Evolutionary conservation across 2,888 invertebrate species (phyloP), one percentile per base, ranked within the genome.

Genomic region (Chaetogeoica ovagalla): DNA sequence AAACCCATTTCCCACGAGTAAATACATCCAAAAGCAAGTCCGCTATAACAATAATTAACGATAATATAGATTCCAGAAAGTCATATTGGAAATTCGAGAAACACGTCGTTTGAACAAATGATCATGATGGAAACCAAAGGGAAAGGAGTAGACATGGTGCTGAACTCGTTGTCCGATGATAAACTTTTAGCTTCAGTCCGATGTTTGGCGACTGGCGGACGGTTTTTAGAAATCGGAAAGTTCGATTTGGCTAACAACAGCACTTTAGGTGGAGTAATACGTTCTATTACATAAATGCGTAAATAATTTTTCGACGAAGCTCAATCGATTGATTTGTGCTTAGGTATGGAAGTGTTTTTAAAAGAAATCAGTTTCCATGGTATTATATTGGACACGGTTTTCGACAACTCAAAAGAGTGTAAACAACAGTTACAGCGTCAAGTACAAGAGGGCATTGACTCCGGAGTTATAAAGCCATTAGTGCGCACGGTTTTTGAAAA

Each of bases 141-240:
- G 17, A 89, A 89, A 83, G 97, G 97, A 59, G 97, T 98, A 0
- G 94, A 98, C 85, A 87, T 97, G 75, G 93, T 98, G 19, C 87
- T 96, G 11, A 98, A 98, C 86, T 97, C 96, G 0, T 87, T 98
- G 65, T 91, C 97, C 0, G 97, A 95, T 84, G 97, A 98, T 66
- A 97, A 97, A 86, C 88, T 97, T 0, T 89, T 90, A 84, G 93
- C 91, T 0, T 91, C 91, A 0, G 86, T 91, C 0, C 87, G 91
- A 5, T 92, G 91, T 83, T 85, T 92, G 15, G 90, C 88, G 0
- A 83, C 83, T 3, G 87, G 88, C 0, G 91, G 95, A 15, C 88
- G 91, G 81, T 95, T 95, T 86, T 86, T 95, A 71, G 95, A 95
- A 87, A 95, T 96, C 82, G 95, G 95, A 66, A 95, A 95, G 87